These are phyloP conservation scores for Nettapus auritus DNA, from an alignment of 2,113 vertebrate genomes.

Conservation along the genomic window DNA sequence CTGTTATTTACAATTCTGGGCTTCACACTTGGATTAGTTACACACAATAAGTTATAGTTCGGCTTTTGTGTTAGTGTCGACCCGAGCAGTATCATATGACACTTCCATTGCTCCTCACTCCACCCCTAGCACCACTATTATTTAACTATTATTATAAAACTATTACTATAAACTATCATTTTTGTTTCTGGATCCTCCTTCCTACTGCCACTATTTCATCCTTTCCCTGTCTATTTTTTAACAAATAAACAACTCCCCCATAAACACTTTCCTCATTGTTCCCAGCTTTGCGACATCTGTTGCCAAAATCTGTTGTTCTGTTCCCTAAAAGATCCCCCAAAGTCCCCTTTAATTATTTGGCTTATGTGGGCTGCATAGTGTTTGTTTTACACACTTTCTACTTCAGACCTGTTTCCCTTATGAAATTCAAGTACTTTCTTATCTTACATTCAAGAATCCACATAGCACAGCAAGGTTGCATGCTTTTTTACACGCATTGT, in stretches of 20 bases:
- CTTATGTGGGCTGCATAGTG: not conserved
- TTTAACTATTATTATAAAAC: too few species aligned
- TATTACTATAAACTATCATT: too few species aligned
- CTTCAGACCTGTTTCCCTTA: not conserved
- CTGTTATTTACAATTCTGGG: not conserved
- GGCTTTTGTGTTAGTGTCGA: not conserved
- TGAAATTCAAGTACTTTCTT: not conserved
- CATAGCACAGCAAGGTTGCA: not conserved
- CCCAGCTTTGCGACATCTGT: not conserved
- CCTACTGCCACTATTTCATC: fast-evolving
- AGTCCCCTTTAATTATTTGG: not conserved
- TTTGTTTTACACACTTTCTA: not conserved
- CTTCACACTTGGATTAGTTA: not conserved
- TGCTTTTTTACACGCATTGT: not conserved
- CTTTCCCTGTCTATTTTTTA: not conserved
- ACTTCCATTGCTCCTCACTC: not conserved
- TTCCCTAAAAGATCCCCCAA: not conserved
- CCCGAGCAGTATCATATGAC: not conserved
- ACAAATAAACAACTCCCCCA: not conserved
- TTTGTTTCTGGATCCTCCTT: not conserved
- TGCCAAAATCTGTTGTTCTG: not conserved
- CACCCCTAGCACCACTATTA: not conserved
- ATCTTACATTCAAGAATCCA: not conserved
- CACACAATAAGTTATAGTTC: not conserved
- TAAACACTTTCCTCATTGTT: not conserved